Evolutionary conservation across 2,888 invertebrate species (phyloP).

Genomic region (Drosophila emarginata): DNA sequence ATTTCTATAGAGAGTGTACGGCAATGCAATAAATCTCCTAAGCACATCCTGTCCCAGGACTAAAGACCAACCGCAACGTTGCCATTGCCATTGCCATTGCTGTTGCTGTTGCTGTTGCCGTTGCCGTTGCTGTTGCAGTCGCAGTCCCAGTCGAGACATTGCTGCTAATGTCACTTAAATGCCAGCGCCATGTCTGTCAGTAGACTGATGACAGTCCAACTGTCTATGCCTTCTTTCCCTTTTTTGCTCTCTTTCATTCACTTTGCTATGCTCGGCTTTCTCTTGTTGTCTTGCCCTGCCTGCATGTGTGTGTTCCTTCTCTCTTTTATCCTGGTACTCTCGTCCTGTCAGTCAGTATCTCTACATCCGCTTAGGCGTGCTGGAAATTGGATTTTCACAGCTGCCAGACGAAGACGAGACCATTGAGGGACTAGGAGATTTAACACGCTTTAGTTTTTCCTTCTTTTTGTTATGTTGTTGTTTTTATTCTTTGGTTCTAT

Average conservation of each 20-base stretch:
- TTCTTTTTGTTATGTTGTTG: constrained; percentile 3
- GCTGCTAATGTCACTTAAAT: constrained; percentile 62
- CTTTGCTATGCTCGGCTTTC: background rate
- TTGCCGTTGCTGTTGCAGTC: no score
- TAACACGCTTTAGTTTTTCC: constrained; percentile 57
- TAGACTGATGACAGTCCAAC: constrained; percentile 37
- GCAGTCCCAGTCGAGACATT: constrained; percentile 37
- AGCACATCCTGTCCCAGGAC: constrained; percentile 27
- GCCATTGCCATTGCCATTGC: constrained; percentile 11
- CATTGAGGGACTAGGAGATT: constrained; percentile 53
- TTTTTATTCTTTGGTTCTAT: constrained; percentile 29
- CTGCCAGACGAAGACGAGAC: constrained; percentile 58
- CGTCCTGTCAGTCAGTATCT: constrained; percentile 44
- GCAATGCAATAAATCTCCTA: constrained; percentile 18
- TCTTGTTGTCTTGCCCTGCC: background rate
- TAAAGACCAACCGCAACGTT: constrained; percentile 55
- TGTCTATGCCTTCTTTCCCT: constrained; percentile 25
- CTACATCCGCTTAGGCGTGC: constrained; percentile 67
- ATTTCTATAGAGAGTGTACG: constrained; percentile 48
- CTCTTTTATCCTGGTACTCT: constrained; percentile 39
- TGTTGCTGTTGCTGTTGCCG: background rate
- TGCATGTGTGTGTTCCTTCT: constrained; percentile 39
- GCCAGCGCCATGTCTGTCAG: constrained; percentile 60
- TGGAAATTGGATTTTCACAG: constrained; percentile 75
- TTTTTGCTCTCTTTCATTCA: constrained; percentile 4